Evolutionary conservation across 2,888 invertebrate species (phyloP).

Genomic region (Azorinus chamasolen): DNA sequence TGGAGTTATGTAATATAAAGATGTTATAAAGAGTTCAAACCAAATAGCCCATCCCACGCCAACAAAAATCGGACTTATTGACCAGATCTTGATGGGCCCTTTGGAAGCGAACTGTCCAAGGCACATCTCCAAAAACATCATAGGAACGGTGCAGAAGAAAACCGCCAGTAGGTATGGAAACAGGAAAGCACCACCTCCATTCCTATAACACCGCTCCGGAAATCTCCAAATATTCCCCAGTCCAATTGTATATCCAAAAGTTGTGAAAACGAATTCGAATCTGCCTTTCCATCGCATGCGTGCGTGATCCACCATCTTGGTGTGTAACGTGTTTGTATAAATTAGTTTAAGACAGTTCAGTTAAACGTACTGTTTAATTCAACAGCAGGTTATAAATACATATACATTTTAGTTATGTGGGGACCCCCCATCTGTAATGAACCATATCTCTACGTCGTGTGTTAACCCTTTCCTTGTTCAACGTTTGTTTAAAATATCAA

Average conservation of each 20-base stretch:
- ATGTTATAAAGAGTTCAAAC: conserved; percentile 26
- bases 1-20: conserved; percentile 42
- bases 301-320: not conserved
- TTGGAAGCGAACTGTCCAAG: conserved; percentile 42
- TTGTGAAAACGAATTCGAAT: conserved; percentile 41
- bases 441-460: too few species aligned
- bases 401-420: too few species aligned
- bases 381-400: too few species aligned
- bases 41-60: conserved; percentile 46
- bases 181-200: conserved; percentile 44
- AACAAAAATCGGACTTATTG: conserved; percentile 33
- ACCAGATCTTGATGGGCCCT: conserved; percentile 39
- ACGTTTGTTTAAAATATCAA: too few species aligned
- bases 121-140: conserved; percentile 35
- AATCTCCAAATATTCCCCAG: conserved; percentile 52
- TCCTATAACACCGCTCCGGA: conserved; percentile 35
- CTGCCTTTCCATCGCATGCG: conserved; percentile 41
- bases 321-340: too few species aligned
- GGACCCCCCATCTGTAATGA: too few species aligned
- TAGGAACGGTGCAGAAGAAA: conserved; percentile 27
- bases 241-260: conserved; percentile 37
- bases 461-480: too few species aligned
- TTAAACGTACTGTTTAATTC: too few species aligned
- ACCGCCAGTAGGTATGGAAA: conserved; percentile 34
- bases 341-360: too few species aligned